Evolutionary conservation across 2,797 vertebrate genomes (phyloP).

Genomic region (Tapirus indicus): DNA sequence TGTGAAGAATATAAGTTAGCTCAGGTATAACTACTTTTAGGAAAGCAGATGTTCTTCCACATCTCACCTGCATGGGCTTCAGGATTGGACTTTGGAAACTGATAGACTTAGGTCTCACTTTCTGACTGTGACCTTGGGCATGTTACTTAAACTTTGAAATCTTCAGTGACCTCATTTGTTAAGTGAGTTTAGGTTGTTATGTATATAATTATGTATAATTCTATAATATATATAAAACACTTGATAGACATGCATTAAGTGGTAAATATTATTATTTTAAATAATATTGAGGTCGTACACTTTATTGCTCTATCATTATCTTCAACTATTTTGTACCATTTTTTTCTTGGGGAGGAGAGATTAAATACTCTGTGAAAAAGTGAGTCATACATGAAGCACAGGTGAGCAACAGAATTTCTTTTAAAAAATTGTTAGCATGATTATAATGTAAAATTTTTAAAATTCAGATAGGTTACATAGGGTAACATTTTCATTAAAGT

Average conservation of each 20-base stretch:
- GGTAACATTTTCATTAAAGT: slow-evolving; percentile 50
- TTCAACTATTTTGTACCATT: slow-evolving; percentile 38
- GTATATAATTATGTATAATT: slow-evolving; percentile 2
- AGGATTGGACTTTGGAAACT: slow-evolving; percentile 14
- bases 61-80: slow-evolving; percentile 13
- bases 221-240: slow-evolving; percentile 8
- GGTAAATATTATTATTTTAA: slow-evolving; percentile 58
- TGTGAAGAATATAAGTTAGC: slow-evolving; percentile 38
- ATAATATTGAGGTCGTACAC: slow-evolving; percentile 37
- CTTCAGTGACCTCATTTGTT: slow-evolving; percentile 46
- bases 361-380: slow-evolving; percentile 44
- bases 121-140: not conserved
- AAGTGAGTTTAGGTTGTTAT: slow-evolving; percentile 48
- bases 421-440: slow-evolving; percentile 45
- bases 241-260: slow-evolving; percentile 32
- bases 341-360: slow-evolving; percentile 21
- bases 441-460: slow-evolving; percentile 19
- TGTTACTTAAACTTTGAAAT: slow-evolving; percentile 48
- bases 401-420: not conserved
- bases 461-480: not conserved
- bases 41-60: not conserved
- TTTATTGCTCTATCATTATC: slow-evolving; percentile 30
- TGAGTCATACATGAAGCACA: slow-evolving; percentile 24
- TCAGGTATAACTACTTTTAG: slow-evolving; percentile 25
- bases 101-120: not conserved